Base-by-base conservation (phyloP, 2,797 vertebrate genomes). In the Xiphorhynchus erythropygius region DNA sequence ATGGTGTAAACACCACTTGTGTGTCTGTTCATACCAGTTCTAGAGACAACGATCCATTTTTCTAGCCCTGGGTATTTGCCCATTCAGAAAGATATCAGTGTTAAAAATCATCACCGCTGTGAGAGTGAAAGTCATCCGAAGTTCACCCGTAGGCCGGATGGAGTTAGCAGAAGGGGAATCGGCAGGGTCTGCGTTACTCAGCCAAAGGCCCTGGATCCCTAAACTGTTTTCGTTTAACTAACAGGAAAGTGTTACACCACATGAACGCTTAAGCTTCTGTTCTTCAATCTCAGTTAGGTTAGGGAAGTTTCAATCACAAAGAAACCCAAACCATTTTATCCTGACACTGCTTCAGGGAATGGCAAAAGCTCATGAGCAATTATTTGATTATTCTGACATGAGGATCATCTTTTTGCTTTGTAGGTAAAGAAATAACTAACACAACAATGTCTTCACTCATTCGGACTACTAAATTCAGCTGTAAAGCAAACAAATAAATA, bases 311-410 rank as follows among this genome's bases (percentile, higher is more conserved):
- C 56, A 64, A 30, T 75, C 52, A 90, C 28, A 68, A 63, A 89
- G 80, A 14, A 17, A 17, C 15, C 56, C 14, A 60, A 83, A 49
- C 4, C 9, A 17, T 71, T 94, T 97, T 84, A 84, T 79, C 41
- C 83, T 59, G 60, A 88, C n/a, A 50, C n/a, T 90, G 70, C 87
- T 94, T 64, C 89, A 85, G 91, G 84, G 84, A 94, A 93, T 55
- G 47, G 83, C 42, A 95, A 88, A 89, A 93, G 24, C 39, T 88
- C 6, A 15, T 69, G 60, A 88, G 46, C 65, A 85, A 44, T 93
- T 84, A 94, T 91, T 82, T 91, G 74, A 96, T 96, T 96, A 95
- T 84, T 84, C 32, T 62, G 33, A 74, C 44, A 56, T 6, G 22
- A 75, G 18, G 12, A 5, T 49, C 27, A 89, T 88, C 18, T 49